Base-by-base conservation (phyloP, 2,888 invertebrate species). In the Tachina fera region DNA sequence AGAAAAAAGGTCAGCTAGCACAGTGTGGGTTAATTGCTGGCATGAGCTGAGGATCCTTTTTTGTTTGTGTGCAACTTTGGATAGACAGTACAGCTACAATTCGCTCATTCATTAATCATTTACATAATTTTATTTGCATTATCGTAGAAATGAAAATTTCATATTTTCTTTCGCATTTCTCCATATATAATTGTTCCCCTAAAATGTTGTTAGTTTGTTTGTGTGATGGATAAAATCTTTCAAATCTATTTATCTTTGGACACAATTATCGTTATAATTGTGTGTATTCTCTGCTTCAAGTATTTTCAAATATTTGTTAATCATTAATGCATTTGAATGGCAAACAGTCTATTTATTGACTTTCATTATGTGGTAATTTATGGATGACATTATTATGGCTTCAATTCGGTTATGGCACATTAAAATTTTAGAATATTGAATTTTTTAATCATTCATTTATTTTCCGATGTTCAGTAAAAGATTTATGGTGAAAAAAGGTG, bases 251-350 rank as follows among this genome's bases (percentile, higher is more conserved):
- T 71, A 76, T 72, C 58, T 68, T 67, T 61, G 76, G 83, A 76
- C 76, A 74, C 76, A 74, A 83, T 86, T 83, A 80, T 83, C 72
- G 67, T 76, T 79, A 72, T 86, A 83, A 83, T 83, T 83, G 61
- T 83, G n/a, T 63, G 39, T 39, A 76, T 61, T 79, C 56, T 68
- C 56, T 68, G 76, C 67, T 76, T 83, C 79, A 79, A 86, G 83
- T 86, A 86, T 83, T 77, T 83, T 80, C 56, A 86, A 86, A 83
- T 80, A 86, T 80, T 86, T 86, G 76, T 76, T 72, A 80, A 83
- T 80, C 72, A 80, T 67, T 86, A 60, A 72, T 74, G 19, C 9
- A 31, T 65, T 56, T 71, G 67, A 74, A 74, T 67, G 80, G 74
- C 67, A 79, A 71, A 71, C 71, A 53, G 16, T 71, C 63, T n/a